Evolutionary conservation across 2,113 vertebrate genomes (phyloP).

Genomic region (Istiophorus platypterus): DNA sequence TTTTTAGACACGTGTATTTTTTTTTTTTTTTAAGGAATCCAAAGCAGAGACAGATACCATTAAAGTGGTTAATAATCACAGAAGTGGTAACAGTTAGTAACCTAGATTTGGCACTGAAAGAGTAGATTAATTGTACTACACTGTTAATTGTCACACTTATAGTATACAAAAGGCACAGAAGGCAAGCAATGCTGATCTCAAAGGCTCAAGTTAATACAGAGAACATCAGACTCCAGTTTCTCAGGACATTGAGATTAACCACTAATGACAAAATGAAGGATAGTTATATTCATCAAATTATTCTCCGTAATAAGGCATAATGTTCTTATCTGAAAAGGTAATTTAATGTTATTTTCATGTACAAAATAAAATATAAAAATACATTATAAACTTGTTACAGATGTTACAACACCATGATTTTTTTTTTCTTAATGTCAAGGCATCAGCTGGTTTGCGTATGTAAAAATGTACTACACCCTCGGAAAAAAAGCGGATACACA

Average conservation of each 20-base stretch:
- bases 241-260: conserved; percentile 55
- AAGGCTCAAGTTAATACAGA: conserved; percentile 83
- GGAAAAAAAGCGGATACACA: conserved; percentile 79
- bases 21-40: conserved; percentile 84
- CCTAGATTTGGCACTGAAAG: conserved; percentile 89
- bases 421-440: conserved; percentile 91
- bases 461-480: conserved; percentile 70
- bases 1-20: conserved; percentile 73
- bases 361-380: conserved; percentile 99
- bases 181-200: conserved; percentile 90
- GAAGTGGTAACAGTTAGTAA: conserved; percentile 96
- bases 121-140: conserved; percentile 94
- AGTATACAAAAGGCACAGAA: conserved; percentile 90
- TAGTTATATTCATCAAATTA: conserved; percentile 56
- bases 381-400: conserved; percentile 99
- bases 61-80: conserved; percentile 94
- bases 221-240: conserved; percentile 70
- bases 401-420: conserved; percentile 91
- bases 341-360: conserved; percentile 98
- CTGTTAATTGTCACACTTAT: conserved; percentile 80
- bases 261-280: conserved; percentile 45
- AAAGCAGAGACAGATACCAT: conserved; percentile 86
- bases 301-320: conserved; percentile 78
- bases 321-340: conserved; percentile 94
- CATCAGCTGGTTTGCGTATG: conserved; percentile 89